A percentile compares a stretch with the other conserved stretches of the same genome.
These are phyloP conservation scores for Myodes glareolus DNA, from an alignment of 2,113 vertebrate genomes.

Conservation along the genomic window DNA sequence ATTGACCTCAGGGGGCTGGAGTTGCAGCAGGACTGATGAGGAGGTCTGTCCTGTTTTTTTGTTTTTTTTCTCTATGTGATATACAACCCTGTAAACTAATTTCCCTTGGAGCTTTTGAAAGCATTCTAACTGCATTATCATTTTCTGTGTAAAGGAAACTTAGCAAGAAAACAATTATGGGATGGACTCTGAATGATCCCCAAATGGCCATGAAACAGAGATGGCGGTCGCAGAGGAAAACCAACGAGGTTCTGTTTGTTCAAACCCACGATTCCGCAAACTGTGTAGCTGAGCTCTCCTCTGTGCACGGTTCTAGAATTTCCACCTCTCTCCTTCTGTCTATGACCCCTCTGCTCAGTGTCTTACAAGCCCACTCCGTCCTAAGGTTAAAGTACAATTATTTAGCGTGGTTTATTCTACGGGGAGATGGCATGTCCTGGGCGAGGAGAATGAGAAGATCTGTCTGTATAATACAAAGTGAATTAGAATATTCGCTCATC, in stretches of 20 bases:
- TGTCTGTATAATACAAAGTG: no score
- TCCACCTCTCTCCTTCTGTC: not conserved
- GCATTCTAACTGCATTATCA: constrained; percentile 85
- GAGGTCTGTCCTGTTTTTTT: constrained; percentile 46
- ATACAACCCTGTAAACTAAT: constrained; percentile 73
- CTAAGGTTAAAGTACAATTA: not conserved
- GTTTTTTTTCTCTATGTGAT: not conserved
- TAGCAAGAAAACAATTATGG: constrained; percentile 40
- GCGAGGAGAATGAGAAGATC: accelerated
- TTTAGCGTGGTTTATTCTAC: no score
- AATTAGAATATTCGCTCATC: not conserved
- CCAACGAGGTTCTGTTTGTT: not conserved
- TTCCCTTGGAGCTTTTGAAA: constrained; percentile 82
- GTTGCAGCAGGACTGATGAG: not conserved
- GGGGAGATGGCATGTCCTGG: accelerated
- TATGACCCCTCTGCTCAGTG: not conserved
- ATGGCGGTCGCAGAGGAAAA: not conserved
- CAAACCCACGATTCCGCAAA: not conserved
- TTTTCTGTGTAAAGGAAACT: constrained; percentile 75
- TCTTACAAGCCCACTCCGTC: not conserved
- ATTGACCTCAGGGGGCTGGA: not conserved
- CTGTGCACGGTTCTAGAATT: accelerated
- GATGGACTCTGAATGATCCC: constrained; percentile 47
- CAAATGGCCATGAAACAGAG: constrained; percentile 40
- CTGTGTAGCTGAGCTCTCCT: not conserved